Evolutionary conservation across 2,888 invertebrate species (phyloP).

Genomic region (Esperia sulphurella): DNA sequence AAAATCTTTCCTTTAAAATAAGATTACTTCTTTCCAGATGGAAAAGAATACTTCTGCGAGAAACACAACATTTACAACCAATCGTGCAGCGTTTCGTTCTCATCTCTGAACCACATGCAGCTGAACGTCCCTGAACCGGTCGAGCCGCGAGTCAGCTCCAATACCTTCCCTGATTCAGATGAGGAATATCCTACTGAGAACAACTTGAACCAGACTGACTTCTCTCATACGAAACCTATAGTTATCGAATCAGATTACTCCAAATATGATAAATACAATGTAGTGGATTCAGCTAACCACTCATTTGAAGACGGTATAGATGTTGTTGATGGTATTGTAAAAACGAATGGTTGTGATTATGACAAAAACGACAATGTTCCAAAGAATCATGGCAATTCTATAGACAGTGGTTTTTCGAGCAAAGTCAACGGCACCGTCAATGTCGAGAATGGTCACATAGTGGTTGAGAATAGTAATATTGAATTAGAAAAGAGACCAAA

Average conservation of each 20-base stretch:
- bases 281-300: constrained; percentile 63
- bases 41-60: constrained; percentile 71
- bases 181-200: constrained; percentile 70
- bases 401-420: constrained; percentile 66
- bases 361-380: constrained; percentile 31
- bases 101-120: constrained; percentile 63
- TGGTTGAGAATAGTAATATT: constrained; percentile 19
- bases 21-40: constrained; percentile 41
- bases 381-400: constrained; percentile 65
- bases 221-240: constrained; percentile 68
- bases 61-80: constrained; percentile 71
- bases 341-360: constrained; percentile 39
- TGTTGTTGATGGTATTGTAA: constrained; percentile 56
- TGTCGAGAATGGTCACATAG: not conserved
- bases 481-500: constrained; percentile 32
- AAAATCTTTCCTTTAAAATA: too few relatives aligned
- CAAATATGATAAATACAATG: constrained; percentile 52
- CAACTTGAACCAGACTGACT: constrained; percentile 68
- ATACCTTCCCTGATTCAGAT: constrained; percentile 60
- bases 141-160: constrained; percentile 51
- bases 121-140: constrained; percentile 67
- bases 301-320: constrained; percentile 68
- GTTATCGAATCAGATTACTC: constrained; percentile 63
- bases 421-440: constrained; percentile 48
- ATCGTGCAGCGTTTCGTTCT: constrained; percentile 63